Evolutionary conservation across 2,888 invertebrate species (phyloP), one percentile per base, ranked within the genome.

Genomic region (Epirrhoe alternata): DNA sequence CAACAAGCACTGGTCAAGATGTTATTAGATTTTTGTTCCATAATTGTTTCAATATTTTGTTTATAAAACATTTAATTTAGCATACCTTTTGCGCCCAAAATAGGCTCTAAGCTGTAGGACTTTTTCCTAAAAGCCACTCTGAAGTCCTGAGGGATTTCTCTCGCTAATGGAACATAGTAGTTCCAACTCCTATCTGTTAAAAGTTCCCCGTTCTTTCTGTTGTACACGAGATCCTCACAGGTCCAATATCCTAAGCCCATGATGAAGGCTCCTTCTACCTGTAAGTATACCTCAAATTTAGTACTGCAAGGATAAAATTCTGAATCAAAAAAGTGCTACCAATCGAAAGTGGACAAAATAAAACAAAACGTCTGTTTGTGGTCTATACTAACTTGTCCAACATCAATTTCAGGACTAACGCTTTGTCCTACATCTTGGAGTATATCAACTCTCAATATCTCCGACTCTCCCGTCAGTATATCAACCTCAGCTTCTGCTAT

Each of bases 161-260:
- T 96, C 0, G 94, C 94, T 6, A 95, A 95, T 0, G 97, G 97
- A 0, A 95, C 95, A 76, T 95, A 95, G 79, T 97, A 97, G 71
- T 94, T 95, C 97, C 97, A 97, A 4, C 97, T 96, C 51, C 96
- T 94, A 75, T 96, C 94, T 0, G 97, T 96, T 3, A 96, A 86
- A 0, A 97, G 81, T 77, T 94, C 93, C 0, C 97, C 97, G 0
- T 95, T 95, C 8, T 88, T 77, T 0, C 92, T 87, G 70, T 96
- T 94, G 68, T 94, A 95, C 0, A 95, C 89, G 49, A 97, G 80
- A 66, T 96, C 94, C 80, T 97, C 97, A 0, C 91, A 93, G 0
- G 96, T 95, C 94, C 95, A 97, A 77, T 96, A 96, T 0, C 98
- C 97, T 0, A 91, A 79, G 51, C 93, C 96, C 96, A 96, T 96